Evolutionary conservation across 2,113 vertebrate species (phyloP), one percentile per base, ranked within the genome.

Genomic region (Takifugu flavidus): DNA sequence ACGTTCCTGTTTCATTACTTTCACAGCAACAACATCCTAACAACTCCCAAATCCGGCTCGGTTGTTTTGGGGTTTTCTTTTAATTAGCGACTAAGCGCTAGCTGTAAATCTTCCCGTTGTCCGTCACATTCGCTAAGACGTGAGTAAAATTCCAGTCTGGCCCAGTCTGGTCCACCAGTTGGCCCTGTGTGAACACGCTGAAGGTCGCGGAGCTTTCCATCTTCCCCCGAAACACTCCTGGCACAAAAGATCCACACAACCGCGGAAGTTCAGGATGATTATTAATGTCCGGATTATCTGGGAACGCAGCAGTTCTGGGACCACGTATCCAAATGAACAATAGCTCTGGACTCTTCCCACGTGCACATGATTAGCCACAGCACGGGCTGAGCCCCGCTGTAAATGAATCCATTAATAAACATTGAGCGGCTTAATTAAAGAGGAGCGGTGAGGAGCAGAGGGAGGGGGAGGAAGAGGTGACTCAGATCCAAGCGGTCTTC

Each of bases 211-310:
- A 45, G 4, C 59, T 6, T 51, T 20, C 34, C 25, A 6, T 49
- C 26, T 13, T 2, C 14, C 25, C 1, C 14, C 0, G 1, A 66
- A 76, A 78, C 70, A 52, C 69, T 68, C 64, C 2, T 28, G 62
- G 69, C 75, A 78, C 49, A 62, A 56, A 72, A 56, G 13, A 59
- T 56, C 51, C 74, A 49, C 0, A 45, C 53, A 3, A 56, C 68
- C 53, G 59, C 65, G 60, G 42, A 20, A 70, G 69, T 72, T 56
- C 67, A 68, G 13, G 13, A 29, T 57, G 66, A 49, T 68, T 69
- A 63, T 77, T 71, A 75, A 77, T 52, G 54, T 65, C 55, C 49
- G 67, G 73, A 79, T 79, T 72, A 79, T 77, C 45, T 65, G 52
- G 53, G 60, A 64, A 53, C 20, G 6, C 50, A 55, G 69, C 76